Evolutionary conservation across 2,888 invertebrate species (phyloP).

Genomic region (Schizaphis graminum): DNA sequence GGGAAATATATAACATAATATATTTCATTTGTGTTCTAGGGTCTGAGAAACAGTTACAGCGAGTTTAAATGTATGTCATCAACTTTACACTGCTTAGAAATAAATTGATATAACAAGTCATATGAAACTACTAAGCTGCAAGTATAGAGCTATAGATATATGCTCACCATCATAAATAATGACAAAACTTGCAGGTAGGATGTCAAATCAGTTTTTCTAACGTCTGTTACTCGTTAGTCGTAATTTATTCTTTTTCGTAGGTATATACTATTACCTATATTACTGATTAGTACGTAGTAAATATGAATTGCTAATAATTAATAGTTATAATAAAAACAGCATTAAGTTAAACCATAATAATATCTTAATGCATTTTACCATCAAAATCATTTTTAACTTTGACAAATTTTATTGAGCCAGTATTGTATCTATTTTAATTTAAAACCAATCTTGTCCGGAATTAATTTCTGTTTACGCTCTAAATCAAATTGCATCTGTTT

Average conservation of each 20-base stretch:
- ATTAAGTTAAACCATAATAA: not conserved
- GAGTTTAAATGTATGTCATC: not conserved
- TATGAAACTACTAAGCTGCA: not conserved
- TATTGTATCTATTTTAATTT: not conserved
- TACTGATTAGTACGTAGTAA: not conserved
- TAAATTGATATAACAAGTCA: conserved; percentile 9
- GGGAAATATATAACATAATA: not conserved
- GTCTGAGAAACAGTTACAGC: not conserved
- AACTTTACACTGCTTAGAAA: not conserved
- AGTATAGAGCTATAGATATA: not conserved
- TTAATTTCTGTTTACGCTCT: not conserved
- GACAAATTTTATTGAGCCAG: not conserved
- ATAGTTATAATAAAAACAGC: not conserved
- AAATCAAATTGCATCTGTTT: not conserved
- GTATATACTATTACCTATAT: not conserved
- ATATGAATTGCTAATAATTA: not conserved
- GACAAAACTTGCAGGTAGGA: not conserved
- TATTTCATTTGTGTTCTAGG: not conserved
- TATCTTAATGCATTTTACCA: not conserved
- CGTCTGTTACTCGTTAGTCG: not conserved
- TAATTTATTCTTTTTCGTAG: not conserved
- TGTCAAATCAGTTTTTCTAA: not conserved
- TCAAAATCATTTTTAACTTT: not conserved
- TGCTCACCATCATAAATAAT: not conserved
- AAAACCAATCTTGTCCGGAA: not conserved